Percentiles rank a stretch among this genome's conserved stretches.
Evolutionary conservation across 2,113 vertebrate species (phyloP).

Genomic region (Paramisgurnus dabryanus): DNA sequence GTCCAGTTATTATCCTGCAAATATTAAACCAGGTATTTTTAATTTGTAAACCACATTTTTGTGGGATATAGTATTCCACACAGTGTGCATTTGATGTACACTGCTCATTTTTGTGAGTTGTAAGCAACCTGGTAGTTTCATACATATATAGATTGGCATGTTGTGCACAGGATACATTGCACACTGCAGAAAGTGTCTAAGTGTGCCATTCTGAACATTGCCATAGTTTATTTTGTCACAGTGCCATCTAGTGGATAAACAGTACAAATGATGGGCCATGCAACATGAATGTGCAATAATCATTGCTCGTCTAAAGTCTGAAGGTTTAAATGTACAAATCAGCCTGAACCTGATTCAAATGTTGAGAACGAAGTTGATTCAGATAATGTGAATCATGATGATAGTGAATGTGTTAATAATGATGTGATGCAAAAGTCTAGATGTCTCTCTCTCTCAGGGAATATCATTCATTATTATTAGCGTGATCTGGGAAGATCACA

Average conservation of each 20-base stretch:
- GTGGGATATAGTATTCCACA: neutral
- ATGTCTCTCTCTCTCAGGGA: constrained; percentile 52
- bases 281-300: constrained; percentile 12
- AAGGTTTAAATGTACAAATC: neutral
- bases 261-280: neutral
- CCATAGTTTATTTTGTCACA: neutral
- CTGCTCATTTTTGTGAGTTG: no score
- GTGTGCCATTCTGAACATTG: constrained; percentile 24
- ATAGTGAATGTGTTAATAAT: constrained; percentile 23
- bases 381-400: neutral
- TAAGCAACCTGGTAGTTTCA: no score
- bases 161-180: neutral
- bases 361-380: neutral
- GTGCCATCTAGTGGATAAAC: constrained; percentile 28
- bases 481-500: neutral
- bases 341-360: neutral
- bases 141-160: neutral
- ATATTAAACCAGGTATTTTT: no score
- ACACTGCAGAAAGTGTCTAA: neutral
- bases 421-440: constrained; percentile 12
- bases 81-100: no score
- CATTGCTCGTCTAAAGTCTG: neutral
- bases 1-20: no score
- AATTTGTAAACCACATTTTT: neutral
- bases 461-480: constrained; percentile 2